Evolutionary conservation across 2,888 invertebrate species (phyloP), one percentile per base, ranked within the genome.

Genomic region (Chrysopilus asiliformis): DNA sequence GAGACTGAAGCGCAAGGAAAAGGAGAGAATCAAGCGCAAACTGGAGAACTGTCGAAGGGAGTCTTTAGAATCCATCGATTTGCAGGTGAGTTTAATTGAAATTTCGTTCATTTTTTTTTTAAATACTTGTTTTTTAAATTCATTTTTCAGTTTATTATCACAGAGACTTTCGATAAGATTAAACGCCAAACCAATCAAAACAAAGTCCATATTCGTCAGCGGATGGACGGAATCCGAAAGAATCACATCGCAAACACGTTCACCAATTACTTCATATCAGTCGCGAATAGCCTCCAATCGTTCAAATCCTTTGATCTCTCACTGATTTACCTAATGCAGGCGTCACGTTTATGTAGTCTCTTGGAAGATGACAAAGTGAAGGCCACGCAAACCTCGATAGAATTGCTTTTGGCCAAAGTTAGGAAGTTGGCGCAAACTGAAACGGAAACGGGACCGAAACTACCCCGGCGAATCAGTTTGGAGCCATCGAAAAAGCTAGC

Each of bases 211-310:
- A 26, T 38, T 12, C 18, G 56, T 40, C 53, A 58, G 17, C 56
- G 55, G 19, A 44, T 80, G 55, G 75, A 77, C 37, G 53, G 68
- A 3, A 65, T 72, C 41, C 68, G 79, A 33, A 66, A 74, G 31
- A 67, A 72, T n/a, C 58, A 71, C 36, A 64, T 84, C 2, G 56
- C 84, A 1, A 73, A 76, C 51, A 74, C 79, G 49, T 79, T 85
- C 48, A 72, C 82, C 32, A 66, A 72, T 13, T 80, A 82, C 49
- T 77, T 81, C 48, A 69, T 83, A 22, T 68, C 72, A 34, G 79
- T 84, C 69, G 74, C 79, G 1, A 68, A 72, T 35, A 70, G 68
- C 32, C 75, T 78, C 43, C 69, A 72, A 12, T 68, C 70, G 42
- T 74, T 76, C 42, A 68, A 72, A 9, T 70, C 76, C 0, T 61